phyloP scores from a whole-genome alignment of 2,888 invertebrate species.

The Ganaspis brasiliensis region DNA sequence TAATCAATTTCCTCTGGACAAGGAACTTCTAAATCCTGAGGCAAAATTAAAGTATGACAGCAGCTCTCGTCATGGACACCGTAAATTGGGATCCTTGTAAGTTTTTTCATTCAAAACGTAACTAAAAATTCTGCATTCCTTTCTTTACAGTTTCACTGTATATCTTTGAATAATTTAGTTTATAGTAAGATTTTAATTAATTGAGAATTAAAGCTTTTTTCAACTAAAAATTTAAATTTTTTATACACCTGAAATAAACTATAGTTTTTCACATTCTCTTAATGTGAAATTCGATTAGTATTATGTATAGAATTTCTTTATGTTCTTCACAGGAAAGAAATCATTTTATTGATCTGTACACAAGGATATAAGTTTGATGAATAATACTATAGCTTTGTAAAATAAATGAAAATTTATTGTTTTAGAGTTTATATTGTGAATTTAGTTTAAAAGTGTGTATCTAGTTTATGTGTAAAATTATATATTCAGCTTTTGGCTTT shows the following conservation, averaged over 20 bases:
- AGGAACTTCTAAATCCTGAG: conserved; percentile 23
- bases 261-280: too few species aligned
- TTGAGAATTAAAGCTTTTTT: too few species aligned
- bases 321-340: too few species aligned
- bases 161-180: conserved; percentile 4
- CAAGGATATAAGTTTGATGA: too few species aligned
- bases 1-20: background rate
- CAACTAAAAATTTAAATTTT: background rate
- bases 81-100: conserved; percentile 85
- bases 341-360: background rate
- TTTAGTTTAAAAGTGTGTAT: background rate
- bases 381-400: too few species aligned
- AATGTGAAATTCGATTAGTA: too few species aligned
- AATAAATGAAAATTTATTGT: background rate
- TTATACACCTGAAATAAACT: too few species aligned
- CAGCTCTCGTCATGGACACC: conserved; percentile 84
- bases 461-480: too few species aligned
- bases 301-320: too few species aligned
- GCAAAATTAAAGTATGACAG: conserved; percentile 81
- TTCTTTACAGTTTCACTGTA: background rate
- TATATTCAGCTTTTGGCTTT: too few species aligned
- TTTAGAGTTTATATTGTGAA: background rate
- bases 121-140: background rate
- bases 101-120: conserved; percentile 58
- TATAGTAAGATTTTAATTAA: background rate